A percentile compares a stretch with the other conserved stretches of the same genome.
Evolutionary conservation across 2,888 invertebrate genomes (phyloP).

Genomic region (Thysanoteuthis rhombus): DNA sequence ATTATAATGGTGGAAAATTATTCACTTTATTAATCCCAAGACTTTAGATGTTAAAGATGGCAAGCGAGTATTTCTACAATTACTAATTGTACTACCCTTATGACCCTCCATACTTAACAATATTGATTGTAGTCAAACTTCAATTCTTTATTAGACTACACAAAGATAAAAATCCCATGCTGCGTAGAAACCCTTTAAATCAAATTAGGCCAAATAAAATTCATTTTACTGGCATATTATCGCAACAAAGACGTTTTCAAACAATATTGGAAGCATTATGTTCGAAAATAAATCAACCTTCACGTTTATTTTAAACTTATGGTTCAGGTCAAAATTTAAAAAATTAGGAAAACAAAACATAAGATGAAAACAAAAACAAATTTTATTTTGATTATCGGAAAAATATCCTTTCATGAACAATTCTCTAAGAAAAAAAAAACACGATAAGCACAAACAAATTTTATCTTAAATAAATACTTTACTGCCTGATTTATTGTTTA

Average conservation of each 20-base stretch:
- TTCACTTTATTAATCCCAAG: not conserved
- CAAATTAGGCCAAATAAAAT: not conserved
- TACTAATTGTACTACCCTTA: not conserved
- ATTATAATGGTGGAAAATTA: not conserved
- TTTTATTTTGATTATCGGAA: not conserved
- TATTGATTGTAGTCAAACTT: not conserved
- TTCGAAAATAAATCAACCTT: not conserved
- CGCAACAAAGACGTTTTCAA: not conserved
- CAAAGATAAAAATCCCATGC: not conserved
- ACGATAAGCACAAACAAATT: too few species aligned
- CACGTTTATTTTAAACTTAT: not conserved
- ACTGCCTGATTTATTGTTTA: not conserved
- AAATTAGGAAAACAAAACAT: too few species aligned
- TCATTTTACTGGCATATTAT: not conserved
- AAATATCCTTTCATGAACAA: too few species aligned
- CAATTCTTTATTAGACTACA: not conserved
- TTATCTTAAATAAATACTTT: not conserved
- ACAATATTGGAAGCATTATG: not conserved
- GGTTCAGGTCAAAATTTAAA: too few species aligned
- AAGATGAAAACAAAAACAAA: not conserved
- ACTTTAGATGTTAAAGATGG: not conserved
- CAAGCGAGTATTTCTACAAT: too few species aligned
- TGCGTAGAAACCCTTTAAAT: slow-evolving; percentile 12
- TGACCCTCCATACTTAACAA: not conserved
- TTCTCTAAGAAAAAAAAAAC: too few species aligned